These are phyloP conservation scores for Bombyx huttoni DNA, from an alignment of 2,888 invertebrate species.

Conservation along the genomic window DNA sequence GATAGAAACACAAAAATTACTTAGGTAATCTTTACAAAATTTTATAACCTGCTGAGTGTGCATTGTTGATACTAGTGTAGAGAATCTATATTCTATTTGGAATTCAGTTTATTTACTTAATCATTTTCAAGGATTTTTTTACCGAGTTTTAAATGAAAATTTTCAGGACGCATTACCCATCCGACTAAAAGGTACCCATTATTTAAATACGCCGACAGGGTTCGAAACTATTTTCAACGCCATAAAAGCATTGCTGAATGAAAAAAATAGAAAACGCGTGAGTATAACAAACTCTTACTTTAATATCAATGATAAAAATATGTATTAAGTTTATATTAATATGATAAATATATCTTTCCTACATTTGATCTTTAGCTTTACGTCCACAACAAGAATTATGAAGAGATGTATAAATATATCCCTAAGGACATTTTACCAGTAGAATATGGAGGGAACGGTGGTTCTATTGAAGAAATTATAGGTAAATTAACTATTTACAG, in stretches of 20 bases:
- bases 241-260: constrained; percentile 66
- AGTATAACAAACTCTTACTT: constrained; percentile 14
- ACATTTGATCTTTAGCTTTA: constrained; percentile 35
- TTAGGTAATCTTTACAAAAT: too few relatives aligned
- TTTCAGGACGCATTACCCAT: constrained; percentile 73
- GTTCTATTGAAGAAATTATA: constrained; percentile 56
- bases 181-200: constrained; percentile 72
- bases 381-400: constrained; percentile 68
- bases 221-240: constrained; percentile 70
- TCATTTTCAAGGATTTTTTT: too few relatives aligned
- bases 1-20: too few relatives aligned
- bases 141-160: not conserved
- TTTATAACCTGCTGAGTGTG: too few relatives aligned
- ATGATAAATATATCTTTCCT: not conserved
- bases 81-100: too few relatives aligned
- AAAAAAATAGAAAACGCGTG: constrained; percentile 72
- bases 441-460: constrained; percentile 78
- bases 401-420: constrained; percentile 70
- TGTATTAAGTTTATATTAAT: too few relatives aligned
- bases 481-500: constrained; percentile 15
- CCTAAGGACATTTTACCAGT: constrained; percentile 72
- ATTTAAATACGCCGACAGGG: constrained; percentile 67
- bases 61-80: too few relatives aligned
- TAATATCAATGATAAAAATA: too few relatives aligned
- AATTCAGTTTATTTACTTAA: too few relatives aligned